A percentile compares a stretch with the other conserved stretches of the same genome.
phyloP scores from a whole-genome alignment of 1,140 invertebrate species.

The Aphaenogaster rudis region DNA sequence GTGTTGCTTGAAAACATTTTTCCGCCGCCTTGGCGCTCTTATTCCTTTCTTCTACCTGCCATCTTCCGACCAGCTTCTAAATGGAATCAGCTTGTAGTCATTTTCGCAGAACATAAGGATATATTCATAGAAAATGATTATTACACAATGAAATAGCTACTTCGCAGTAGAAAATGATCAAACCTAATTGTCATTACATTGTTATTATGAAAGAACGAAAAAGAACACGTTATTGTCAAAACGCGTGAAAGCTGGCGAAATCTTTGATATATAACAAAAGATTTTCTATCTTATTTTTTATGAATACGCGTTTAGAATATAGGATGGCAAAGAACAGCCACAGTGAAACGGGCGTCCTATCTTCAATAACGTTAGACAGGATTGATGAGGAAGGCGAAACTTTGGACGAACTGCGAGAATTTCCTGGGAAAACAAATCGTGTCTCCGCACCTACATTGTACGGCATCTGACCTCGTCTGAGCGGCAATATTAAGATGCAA shows the following conservation, averaged over 20 bases:
- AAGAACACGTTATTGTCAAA: neutral
- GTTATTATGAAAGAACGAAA: neutral
- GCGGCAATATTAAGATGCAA: constrained; percentile 33
- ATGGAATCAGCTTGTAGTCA: neutral
- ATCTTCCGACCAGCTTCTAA: neutral
- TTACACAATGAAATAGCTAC: neutral
- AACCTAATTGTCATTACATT: neutral
- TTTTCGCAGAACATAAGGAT: constrained; percentile 3
- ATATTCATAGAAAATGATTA: constrained; percentile 29
- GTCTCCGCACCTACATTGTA: neutral
- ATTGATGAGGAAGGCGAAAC: neutral
- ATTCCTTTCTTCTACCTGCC: neutral
- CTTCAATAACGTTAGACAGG: neutral
- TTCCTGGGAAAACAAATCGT: constrained; percentile 3
- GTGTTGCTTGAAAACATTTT: constrained; percentile 8
- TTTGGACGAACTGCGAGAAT: neutral
- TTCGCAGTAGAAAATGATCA: neutral
- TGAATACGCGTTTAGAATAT: neutral
- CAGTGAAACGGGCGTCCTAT: neutral
- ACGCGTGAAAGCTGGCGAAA: neutral
- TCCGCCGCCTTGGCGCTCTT: neutral
- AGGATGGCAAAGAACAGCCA: neutral
- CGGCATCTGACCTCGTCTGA: constrained; percentile 15
- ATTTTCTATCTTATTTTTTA: neutral
- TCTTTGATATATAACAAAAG: neutral